Percentiles rank a stretch among this genome's conserved stretches.
Evolutionary conservation across 1,140 invertebrate genomes (phyloP).

Genomic region (Drosophila ficusphila): DNA sequence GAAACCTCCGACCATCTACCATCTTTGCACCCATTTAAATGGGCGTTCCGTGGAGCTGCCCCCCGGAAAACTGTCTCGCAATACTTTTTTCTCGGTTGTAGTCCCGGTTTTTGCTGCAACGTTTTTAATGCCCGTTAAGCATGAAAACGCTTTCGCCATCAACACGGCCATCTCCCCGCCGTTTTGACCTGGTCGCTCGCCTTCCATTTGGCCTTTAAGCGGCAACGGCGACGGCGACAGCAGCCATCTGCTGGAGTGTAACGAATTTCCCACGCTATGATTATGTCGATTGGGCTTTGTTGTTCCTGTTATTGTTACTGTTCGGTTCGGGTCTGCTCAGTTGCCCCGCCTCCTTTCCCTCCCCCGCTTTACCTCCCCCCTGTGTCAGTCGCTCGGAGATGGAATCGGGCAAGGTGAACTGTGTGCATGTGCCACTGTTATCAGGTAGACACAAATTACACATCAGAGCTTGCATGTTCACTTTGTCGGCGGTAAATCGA

Average conservation of each 20-base stretch:
- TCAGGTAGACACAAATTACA: conserved; percentile 59
- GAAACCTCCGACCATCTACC: not conserved
- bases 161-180: conserved; percentile 12
- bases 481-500: conserved; percentile 26
- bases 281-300: conserved; percentile 77
- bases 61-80: conserved; percentile 4
- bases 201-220: conserved; percentile 66
- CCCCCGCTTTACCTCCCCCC: conserved; percentile 12
- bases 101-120: conserved; percentile 64
- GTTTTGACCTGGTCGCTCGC: conserved; percentile 29
- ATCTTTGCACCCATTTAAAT: conserved; percentile 29
- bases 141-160: conserved; percentile 78
- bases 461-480: conserved; percentile 37
- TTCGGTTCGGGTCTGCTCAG: conserved; percentile 6
- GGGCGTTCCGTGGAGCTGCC: conserved; percentile 20
- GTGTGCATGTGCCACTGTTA: conserved; percentile 63
- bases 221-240: conserved; percentile 41
- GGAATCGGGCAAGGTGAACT: conserved; percentile 60
- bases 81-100: conserved; percentile 39
- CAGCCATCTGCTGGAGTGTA: conserved; percentile 72
- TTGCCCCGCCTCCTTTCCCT: no score
- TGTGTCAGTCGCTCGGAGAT: conserved; percentile 6
- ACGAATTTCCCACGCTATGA: conserved; percentile 84
- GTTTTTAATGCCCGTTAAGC: conserved; percentile 80
- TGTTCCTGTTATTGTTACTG: conserved; percentile 62